These are phyloP conservation scores for Drosophila putrida DNA, from an alignment of 2,888 invertebrate species.

Conservation along the genomic window DNA sequence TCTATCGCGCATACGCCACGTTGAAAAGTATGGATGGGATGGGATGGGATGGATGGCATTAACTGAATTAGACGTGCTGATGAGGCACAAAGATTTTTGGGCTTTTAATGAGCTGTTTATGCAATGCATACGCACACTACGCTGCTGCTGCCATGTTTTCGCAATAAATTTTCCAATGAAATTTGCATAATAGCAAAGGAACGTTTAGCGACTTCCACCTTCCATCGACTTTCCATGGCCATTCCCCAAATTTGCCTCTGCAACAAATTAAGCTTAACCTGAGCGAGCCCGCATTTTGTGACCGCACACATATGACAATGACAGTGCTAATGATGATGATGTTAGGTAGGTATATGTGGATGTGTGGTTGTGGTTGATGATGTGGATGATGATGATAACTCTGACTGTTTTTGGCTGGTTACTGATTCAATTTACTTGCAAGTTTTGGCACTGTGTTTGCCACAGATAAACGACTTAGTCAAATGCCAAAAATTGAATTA, in stretches of 20 bases:
- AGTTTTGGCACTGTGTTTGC: conserved; percentile 56
- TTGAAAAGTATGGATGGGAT: conserved; percentile 2
- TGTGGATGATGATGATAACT: conserved; percentile 25
- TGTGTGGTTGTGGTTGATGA: neutral
- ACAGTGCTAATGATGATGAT: conserved; percentile 23
- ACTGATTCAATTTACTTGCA: conserved; percentile 62
- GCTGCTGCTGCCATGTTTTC: conserved; percentile 36
- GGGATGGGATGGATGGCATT: neutral
- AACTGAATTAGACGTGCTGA: conserved; percentile 43
- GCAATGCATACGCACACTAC: conserved; percentile 42
- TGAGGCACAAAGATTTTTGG: conserved; percentile 34
- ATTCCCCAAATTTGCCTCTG: neutral
- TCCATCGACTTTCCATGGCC: too few species aligned
- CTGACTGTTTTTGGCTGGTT: conserved; percentile 42
- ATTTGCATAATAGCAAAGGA: conserved; percentile 71
- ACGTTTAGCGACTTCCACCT: conserved; percentile 7
- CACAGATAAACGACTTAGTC: conserved; percentile 77
- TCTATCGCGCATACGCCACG: conserved; percentile 40
- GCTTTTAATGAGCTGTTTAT: conserved; percentile 78
- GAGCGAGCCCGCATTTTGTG: conserved; percentile 49
- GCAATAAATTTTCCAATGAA: conserved; percentile 68
- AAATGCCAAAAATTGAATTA: conserved; percentile 67
- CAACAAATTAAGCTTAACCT: conserved; percentile 47
- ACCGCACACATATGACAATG: conserved; percentile 38
- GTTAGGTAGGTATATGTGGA: too few species aligned